Conservation (phyloP, 2,113 vertebrate genomes). For the Peromyscus californicus region DNA sequence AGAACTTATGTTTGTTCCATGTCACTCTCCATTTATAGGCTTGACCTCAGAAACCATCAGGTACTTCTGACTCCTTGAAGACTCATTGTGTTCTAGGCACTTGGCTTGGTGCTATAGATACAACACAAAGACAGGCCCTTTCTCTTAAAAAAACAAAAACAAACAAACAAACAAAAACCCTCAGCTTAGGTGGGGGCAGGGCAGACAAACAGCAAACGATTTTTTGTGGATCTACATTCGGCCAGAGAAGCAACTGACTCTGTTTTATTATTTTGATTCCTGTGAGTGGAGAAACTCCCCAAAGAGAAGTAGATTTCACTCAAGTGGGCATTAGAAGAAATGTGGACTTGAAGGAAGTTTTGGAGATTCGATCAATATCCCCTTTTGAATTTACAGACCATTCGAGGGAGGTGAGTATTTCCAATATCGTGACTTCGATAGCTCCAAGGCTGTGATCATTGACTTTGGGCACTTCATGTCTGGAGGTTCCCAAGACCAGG, state of each 20-base stretch:
- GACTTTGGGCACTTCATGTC: not conserved
- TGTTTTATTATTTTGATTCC: conserved; percentile 12
- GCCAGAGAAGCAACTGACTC: conserved; percentile 4
- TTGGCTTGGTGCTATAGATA: not conserved
- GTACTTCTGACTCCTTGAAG: not conserved
- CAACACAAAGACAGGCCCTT: not conserved
- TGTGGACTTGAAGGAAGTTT: conserved; percentile 16
- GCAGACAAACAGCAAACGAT: not conserved
- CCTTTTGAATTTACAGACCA: conserved; percentile 34
- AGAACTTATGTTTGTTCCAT: not conserved
- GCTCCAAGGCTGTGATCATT: not conserved
- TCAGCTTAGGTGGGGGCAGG: not conserved
- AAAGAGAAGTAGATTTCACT: not conserved
- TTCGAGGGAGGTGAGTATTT: not conserved
- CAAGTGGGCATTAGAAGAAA: not conserved
- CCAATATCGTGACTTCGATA: not conserved
- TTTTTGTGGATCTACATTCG: not conserved
- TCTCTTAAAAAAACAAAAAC: conserved; percentile 5
- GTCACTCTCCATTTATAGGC: not conserved
- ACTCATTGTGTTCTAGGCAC: not conserved
- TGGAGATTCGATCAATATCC: not conserved
- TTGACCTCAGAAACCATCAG: too few relatives aligned
- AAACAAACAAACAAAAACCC: not conserved
- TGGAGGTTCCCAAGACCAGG: not conserved
- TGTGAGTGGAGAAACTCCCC: not conserved